Conservation (phyloP, 2,113 vertebrate genomes). For the Callionymus lyra region DNA sequence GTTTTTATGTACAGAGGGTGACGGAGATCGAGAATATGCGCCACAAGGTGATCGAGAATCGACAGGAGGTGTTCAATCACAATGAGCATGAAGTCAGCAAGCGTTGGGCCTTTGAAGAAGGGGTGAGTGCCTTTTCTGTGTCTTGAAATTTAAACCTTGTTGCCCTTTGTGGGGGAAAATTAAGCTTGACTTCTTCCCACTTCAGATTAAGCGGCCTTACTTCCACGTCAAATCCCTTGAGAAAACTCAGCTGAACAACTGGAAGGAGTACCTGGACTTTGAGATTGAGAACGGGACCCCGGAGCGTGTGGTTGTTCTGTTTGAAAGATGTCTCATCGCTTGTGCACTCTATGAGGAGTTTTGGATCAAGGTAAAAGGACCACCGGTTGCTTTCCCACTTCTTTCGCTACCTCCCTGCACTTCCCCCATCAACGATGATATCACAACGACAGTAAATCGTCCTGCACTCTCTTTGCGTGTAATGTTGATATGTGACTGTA, state of each 20-base stretch:
- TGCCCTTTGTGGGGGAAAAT: too few relatives aligned
- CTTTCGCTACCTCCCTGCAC: constrained; percentile 54
- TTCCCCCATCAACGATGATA: constrained; percentile 76
- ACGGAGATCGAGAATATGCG: constrained; percentile 99
- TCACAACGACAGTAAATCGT: constrained; percentile 85
- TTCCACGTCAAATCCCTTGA: constrained; percentile 97
- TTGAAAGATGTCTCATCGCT: constrained; percentile 97
- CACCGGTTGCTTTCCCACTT: constrained; percentile 17
- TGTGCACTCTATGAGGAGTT: constrained; percentile 99
- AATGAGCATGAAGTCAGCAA: constrained; percentile 99
- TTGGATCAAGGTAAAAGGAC: constrained; percentile 90
- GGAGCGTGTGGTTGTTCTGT: constrained; percentile 94
- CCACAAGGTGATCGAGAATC: constrained; percentile 89
- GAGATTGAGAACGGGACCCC: constrained; percentile 96
- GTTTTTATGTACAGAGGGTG: constrained; percentile 72
- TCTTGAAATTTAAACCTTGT: too few relatives aligned
- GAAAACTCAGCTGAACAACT: constrained; percentile 96
- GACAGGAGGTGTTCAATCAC: constrained; percentile 95
- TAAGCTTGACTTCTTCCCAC: too few relatives aligned
- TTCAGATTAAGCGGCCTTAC: constrained; percentile 93
- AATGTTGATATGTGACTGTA: constrained; percentile 99
- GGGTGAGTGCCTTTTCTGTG: constrained; percentile 54
- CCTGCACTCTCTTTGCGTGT: constrained; percentile 96
- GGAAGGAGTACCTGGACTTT: constrained; percentile 98
- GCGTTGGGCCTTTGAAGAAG: constrained; percentile 96